Conservation (phyloP, 37 sponge, comb jelly and placozoan genomes). For the Aphrocallistes beatrix region DNA sequence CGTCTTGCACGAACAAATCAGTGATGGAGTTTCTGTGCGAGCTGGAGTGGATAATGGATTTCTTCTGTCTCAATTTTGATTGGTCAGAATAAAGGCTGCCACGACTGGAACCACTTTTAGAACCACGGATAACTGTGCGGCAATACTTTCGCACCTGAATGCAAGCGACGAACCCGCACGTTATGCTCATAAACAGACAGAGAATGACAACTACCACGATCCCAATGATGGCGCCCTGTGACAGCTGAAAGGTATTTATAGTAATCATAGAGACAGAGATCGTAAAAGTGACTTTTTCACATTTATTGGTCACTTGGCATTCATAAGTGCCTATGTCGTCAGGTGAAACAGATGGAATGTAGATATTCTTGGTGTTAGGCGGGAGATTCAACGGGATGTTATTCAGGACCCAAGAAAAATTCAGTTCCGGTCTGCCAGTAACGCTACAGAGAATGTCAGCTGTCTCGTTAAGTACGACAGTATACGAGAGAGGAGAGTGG, state of each 20-base stretch:
- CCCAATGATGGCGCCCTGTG: not conserved
- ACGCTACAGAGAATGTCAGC: not conserved
- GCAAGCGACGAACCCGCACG: not conserved
- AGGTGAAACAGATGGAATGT: not conserved
- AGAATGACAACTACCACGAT: not conserved
- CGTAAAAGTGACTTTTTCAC: not conserved
- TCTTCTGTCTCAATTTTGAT: not conserved
- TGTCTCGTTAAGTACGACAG: not conserved
- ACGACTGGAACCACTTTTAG: not conserved
- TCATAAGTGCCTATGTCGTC: not conserved
- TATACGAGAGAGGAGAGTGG: not conserved
- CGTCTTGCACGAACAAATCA: not conserved
- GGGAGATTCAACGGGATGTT: not conserved
- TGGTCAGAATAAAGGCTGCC: not conserved
- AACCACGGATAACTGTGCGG: too few relatives aligned
- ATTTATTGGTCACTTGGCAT: not conserved
- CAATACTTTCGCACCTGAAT: not conserved
- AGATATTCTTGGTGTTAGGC: not conserved
- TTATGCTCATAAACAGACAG: not conserved
- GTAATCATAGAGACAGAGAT: not conserved
- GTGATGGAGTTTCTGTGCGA: slow-evolving; percentile 12
- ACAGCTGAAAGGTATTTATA: not conserved
- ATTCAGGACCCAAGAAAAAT: not conserved
- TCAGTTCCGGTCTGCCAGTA: not conserved
- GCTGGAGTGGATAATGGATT: not conserved